Evolutionary conservation across 1,140 invertebrate species (phyloP).

Genomic region (Microplitis mediator): DNA sequence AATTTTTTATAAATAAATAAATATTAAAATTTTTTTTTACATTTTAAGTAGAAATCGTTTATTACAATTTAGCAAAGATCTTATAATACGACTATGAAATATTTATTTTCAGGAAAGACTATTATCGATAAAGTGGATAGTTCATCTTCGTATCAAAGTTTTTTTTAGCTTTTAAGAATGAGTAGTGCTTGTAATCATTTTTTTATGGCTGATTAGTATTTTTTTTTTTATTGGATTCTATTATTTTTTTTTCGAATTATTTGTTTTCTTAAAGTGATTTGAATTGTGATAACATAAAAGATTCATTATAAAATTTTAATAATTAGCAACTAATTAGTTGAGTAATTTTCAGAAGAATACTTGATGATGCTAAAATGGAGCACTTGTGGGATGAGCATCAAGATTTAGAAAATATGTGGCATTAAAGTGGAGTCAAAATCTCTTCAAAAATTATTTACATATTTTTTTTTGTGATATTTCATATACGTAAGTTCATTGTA

Average conservation of each 20-base stretch:
- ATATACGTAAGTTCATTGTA: not conserved
- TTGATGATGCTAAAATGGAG: constrained; percentile 21
- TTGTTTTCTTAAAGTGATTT: too few relatives aligned
- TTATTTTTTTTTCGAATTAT: too few relatives aligned
- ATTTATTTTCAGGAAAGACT: not conserved
- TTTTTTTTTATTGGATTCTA: not conserved
- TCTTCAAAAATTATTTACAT: not conserved
- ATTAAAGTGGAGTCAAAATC: not conserved
- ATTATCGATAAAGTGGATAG: not conserved
- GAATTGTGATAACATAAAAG: not conserved
- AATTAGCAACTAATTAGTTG: not conserved
- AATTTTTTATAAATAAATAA: too few relatives aligned
- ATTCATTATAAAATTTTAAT: not conserved
- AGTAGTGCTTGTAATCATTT: not conserved
- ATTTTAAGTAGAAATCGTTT: too few relatives aligned
- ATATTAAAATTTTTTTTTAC: too few relatives aligned
- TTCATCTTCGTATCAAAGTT: not conserved
- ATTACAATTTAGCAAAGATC: too few relatives aligned
- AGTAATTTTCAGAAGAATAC: constrained; percentile 17
- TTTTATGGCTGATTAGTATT: not conserved
- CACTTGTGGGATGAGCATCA: constrained; percentile 20
- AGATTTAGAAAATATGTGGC: constrained; percentile 13
- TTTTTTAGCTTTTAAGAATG: not conserved
- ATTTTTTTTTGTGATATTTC: not conserved
- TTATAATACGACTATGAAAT: not conserved